phyloP scores from a whole-genome alignment of 2,888 invertebrate species.

The Rhabditoides inermis region DNA sequence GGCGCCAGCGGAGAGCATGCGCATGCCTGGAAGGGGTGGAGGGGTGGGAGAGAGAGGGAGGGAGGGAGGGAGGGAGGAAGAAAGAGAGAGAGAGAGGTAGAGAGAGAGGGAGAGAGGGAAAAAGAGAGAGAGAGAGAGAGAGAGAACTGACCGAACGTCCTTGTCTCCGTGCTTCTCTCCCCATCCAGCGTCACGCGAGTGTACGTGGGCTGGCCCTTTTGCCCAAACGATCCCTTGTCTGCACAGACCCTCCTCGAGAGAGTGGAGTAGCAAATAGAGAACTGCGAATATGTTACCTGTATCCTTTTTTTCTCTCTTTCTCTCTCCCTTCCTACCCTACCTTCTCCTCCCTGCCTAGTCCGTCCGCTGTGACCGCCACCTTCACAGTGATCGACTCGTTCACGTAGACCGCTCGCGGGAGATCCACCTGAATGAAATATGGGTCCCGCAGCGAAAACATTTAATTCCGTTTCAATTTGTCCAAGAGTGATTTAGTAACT shows the following conservation, averaged over 20 bases:
- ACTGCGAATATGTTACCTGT: slow-evolving; percentile 4
- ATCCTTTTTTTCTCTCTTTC: not conserved
- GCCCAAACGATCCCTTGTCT: slow-evolving; percentile 27
- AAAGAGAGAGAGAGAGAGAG: not conserved
- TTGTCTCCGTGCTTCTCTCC: not conserved
- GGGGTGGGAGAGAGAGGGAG: too few relatives aligned
- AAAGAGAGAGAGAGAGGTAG: too few relatives aligned
- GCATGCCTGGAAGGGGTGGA: slow-evolving; percentile 24
- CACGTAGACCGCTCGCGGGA: slow-evolving; percentile 42
- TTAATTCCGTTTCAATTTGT: too few relatives aligned
- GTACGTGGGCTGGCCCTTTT: slow-evolving; percentile 22
- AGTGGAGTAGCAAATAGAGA: slow-evolving; percentile 25
- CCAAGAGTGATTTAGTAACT: too few relatives aligned
- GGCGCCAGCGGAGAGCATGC: slow-evolving; percentile 20
- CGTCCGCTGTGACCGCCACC: slow-evolving; percentile 32
- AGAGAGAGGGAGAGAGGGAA: too few relatives aligned
- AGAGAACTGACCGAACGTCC: not conserved
- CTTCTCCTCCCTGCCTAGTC: slow-evolving; percentile 5
- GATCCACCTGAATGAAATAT: slow-evolving; percentile 30
- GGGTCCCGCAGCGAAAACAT: too few relatives aligned
- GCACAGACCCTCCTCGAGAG: slow-evolving; percentile 29
- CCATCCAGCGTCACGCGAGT: slow-evolving; percentile 9
- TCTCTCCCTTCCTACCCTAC: slow-evolving; percentile 2
- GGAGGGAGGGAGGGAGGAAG: slow-evolving; percentile 14
- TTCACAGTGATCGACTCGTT: slow-evolving; percentile 46